These are phyloP conservation scores for Drosophila kohkoa DNA, from an alignment of 1,140 invertebrate genomes.

Conservation along the genomic window DNA sequence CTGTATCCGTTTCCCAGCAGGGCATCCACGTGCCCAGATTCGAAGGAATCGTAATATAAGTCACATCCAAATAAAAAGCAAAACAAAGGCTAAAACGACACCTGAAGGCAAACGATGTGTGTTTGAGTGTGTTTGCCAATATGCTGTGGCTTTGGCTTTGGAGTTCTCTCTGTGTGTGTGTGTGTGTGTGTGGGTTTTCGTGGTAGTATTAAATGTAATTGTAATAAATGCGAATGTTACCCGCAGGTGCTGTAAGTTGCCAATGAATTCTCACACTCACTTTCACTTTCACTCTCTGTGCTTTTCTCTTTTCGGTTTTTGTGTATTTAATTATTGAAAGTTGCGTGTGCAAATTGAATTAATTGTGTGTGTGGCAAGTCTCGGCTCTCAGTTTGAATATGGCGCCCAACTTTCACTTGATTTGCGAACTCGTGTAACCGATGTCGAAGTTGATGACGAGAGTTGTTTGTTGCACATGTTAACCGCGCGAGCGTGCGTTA, in stretches of 20 bases:
- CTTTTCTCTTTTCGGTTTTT: not conserved
- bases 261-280: slow-evolving; percentile 28
- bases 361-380: slow-evolving; percentile 24
- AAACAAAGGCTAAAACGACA: slow-evolving; percentile 16
- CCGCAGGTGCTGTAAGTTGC: slow-evolving; percentile 52
- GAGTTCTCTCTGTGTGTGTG: too few species aligned
- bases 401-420: slow-evolving; percentile 12
- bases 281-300: not conserved
- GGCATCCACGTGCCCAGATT: slow-evolving; percentile 11
- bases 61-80: slow-evolving; percentile 25
- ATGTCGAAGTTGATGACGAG: not conserved
- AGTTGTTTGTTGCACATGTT: slow-evolving; percentile 40
- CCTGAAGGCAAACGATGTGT: slow-evolving; percentile 12
- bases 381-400: slow-evolving; percentile 4
- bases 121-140: not conserved
- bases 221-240: slow-evolving; percentile 68
- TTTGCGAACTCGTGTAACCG: not conserved
- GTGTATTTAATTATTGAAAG: slow-evolving; percentile 28
- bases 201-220: slow-evolving; percentile 55
- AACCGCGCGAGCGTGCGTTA: slow-evolving; percentile 66
- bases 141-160: too few species aligned
- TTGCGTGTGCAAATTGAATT: slow-evolving; percentile 16
- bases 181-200: slow-evolving; percentile 8
- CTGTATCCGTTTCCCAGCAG: not conserved
- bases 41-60: not conserved